Conservation (phyloP, 2,888 invertebrate genomes). For the Tinea semifulvella region DNA sequence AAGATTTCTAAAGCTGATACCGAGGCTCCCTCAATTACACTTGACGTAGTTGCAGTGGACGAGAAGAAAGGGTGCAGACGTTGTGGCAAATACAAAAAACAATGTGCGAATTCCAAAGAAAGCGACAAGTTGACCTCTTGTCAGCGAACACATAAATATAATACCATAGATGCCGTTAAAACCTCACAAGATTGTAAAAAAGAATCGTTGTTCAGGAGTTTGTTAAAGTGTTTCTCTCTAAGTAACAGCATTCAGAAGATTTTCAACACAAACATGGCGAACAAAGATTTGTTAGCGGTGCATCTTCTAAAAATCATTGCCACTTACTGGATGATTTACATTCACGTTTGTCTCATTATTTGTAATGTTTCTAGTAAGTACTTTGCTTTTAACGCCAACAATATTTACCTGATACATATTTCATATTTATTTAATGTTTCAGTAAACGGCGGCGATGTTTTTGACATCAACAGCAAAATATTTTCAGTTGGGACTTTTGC, state of each 20-base stretch:
- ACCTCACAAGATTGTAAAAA: slow-evolving; percentile 31
- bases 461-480: slow-evolving; percentile 51
- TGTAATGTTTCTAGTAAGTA: slow-evolving; percentile 69
- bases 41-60: slow-evolving; percentile 44
- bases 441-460: slow-evolving; percentile 55
- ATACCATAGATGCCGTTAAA: slow-evolving; percentile 38
- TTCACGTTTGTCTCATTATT: slow-evolving; percentile 69
- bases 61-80: slow-evolving; percentile 38
- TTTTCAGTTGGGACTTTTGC: slow-evolving; percentile 66
- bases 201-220: slow-evolving; percentile 31
- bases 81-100: slow-evolving; percentile 53
- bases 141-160: slow-evolving; percentile 35
- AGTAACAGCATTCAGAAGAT: slow-evolving; percentile 48
- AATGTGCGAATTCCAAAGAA: slow-evolving; percentile 35
- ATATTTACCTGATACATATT: neutral
- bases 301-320: slow-evolving; percentile 71
- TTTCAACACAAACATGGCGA: slow-evolving; percentile 53
- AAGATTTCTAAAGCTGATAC: slow-evolving; percentile 30
- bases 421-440: slow-evolving; percentile 21
- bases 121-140: slow-evolving; percentile 32
- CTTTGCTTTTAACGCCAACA: neutral
- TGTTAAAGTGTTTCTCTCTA: slow-evolving; percentile 51
- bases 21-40: slow-evolving; percentile 43
- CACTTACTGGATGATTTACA: slow-evolving; percentile 72
- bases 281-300: slow-evolving; percentile 60